phyloP scores from a whole-genome alignment of 2,113 vertebrate genomes.

The Syrmaticus mikado region DNA sequence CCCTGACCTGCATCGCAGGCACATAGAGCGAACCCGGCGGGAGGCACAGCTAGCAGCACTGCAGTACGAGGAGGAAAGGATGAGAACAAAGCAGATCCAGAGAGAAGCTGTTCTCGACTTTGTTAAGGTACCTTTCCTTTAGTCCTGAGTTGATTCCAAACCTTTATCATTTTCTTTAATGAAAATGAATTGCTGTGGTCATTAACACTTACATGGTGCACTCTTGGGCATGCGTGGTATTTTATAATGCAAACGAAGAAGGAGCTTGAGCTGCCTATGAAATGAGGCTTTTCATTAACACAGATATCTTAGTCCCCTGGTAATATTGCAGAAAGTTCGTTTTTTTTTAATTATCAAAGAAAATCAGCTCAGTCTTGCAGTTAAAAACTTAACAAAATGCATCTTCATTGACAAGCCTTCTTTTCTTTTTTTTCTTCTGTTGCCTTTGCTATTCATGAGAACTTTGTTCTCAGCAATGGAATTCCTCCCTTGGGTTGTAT shows the following conservation, averaged over 20 bases:
- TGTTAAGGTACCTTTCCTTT: slow-evolving; percentile 80
- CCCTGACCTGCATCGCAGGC: slow-evolving; percentile 67
- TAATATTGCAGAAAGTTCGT: background rate
- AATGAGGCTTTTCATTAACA: background rate
- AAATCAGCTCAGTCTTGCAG: background rate
- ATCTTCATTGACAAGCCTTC: background rate
- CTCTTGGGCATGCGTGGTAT: background rate
- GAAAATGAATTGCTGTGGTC: background rate
- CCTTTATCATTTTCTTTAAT: background rate
- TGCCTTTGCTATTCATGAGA: slow-evolving; percentile 46
- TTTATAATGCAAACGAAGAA: background rate
- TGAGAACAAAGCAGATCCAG: slow-evolving; percentile 83
- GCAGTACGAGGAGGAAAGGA: slow-evolving; percentile 92
- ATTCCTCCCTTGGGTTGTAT: slow-evolving; percentile 9
- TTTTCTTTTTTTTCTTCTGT: background rate
- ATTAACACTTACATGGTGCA: fast-evolving
- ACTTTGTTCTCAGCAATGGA: slow-evolving; percentile 16
- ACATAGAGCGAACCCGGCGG: slow-evolving; percentile 86
- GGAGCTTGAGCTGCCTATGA: background rate
- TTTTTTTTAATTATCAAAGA: background rate
- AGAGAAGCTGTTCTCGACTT: slow-evolving; percentile 81
- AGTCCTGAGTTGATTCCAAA: background rate
- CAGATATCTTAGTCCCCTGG: background rate
- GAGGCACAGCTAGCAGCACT: slow-evolving; percentile 92
- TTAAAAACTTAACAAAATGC: background rate